Evolutionary conservation across 2,113 vertebrate genomes (phyloP), one percentile per base, ranked within the genome.

Genomic region (Henicopernis longicauda): DNA sequence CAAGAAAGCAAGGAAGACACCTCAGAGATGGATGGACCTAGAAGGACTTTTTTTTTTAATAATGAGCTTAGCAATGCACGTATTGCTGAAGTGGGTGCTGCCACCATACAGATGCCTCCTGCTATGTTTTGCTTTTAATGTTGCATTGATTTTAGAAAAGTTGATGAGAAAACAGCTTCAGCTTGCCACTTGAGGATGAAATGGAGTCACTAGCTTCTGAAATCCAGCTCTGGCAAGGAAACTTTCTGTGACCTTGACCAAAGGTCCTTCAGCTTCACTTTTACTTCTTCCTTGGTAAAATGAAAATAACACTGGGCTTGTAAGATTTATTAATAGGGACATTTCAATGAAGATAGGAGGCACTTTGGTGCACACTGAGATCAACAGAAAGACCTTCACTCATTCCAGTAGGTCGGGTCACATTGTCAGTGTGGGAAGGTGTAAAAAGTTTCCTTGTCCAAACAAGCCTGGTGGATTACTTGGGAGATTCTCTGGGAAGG

Each of bases 391-490:
- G 21, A 57, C 19, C 69, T 65, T 36, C 29, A 59, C 38, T 61
- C 23, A n/a, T 40, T 77, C 36, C 25, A 66, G 44, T 22, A 78
- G 11, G 6, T 61, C 9, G 4, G 15, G 22, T 61, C 36, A 69
- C 17, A 57, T 9, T 66, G 22, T 42, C 36, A 32, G 7, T 20
- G 23, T 52, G 4, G 27, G 42, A 77, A 74, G 67, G 11, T 45
- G 13, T 52, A 88, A 87, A 88, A 66, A 80, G 10, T 70, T 93
- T 89, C 40, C n/a, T 81, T 78, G 3, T 58, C 61, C 45, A 62
- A 74, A 76, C 11, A 57, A 89, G 11, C 26, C 11, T 0, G 0
- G 6, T 52, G 32, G 42, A 77, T 55, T 88, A 45, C 17, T 8
- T 79, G 62, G 38, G 16, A 66, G 11, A 45, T 50, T 57, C 8